A percentile compares a stretch with the other conserved stretches of the same genome.
phyloP scores from a whole-genome alignment of 2,113 vertebrate species.

The Psittacara wagleri region DNA sequence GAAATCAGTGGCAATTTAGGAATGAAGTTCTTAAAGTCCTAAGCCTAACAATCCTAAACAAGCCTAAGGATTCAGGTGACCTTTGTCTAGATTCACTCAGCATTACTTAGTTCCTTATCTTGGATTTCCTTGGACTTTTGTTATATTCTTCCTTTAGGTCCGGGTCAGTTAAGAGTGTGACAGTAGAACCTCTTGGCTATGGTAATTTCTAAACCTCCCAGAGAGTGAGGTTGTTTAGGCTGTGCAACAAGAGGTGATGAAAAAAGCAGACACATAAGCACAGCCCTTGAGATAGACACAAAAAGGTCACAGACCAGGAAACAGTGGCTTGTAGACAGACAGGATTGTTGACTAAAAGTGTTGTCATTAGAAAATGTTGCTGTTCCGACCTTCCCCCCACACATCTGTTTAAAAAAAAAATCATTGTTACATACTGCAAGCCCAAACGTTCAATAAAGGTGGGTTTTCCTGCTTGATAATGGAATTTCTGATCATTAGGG shows the following conservation, averaged over 20 bases:
- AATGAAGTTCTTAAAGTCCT: background rate
- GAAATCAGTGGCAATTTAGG: background rate
- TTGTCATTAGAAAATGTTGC: background rate
- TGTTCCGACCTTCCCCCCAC: background rate
- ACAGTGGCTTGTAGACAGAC: background rate
- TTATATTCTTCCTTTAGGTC: background rate
- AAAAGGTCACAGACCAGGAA: background rate
- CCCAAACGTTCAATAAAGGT: background rate
- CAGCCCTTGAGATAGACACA: background rate
- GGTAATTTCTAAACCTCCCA: background rate
- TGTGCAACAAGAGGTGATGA: background rate
- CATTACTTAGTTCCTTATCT: background rate
- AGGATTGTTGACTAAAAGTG: background rate
- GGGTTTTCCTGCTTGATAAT: background rate
- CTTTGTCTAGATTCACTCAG: background rate
- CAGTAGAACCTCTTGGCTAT: background rate
- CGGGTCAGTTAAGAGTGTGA: background rate
- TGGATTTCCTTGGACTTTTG: background rate
- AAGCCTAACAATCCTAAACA: background rate
- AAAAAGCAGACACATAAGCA: background rate
- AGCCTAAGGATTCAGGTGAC: background rate
- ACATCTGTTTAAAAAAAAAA: background rate
- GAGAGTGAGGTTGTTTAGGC: background rate
- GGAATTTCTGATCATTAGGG: background rate
- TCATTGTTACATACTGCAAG: background rate